Percentiles rank a stretch among this genome's conserved stretches.
These are phyloP conservation scores for Mus minutoides DNA, from an alignment of 2,797 vertebrate species.

Conservation along the genomic window DNA sequence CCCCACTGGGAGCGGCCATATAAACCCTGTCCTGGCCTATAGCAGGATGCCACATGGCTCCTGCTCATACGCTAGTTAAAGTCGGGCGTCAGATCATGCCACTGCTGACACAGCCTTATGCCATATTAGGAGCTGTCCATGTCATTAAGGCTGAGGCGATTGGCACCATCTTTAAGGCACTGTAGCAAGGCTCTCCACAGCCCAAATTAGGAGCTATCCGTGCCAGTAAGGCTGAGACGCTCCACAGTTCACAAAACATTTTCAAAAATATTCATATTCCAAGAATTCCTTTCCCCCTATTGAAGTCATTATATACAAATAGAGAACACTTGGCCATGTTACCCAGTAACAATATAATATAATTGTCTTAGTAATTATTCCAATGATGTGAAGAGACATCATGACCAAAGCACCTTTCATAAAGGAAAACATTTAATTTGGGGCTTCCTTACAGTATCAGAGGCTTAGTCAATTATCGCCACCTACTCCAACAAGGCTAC, in stretches of 20 bases:
- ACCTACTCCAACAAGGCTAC: neutral
- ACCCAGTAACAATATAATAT: neutral
- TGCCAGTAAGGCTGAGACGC: too few relatives aligned
- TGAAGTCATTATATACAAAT: neutral
- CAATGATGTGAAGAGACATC: neutral
- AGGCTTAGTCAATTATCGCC: neutral
- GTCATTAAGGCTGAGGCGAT: too few relatives aligned
- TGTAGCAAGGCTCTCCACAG: too few relatives aligned
- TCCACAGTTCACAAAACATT: neutral
- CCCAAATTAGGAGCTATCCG: too few relatives aligned
- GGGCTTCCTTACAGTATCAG: neutral
- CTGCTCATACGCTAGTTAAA: too few relatives aligned
- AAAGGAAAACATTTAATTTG: neutral
- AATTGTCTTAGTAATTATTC: neutral
- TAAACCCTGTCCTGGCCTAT: too few relatives aligned
- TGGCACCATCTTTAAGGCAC: too few relatives aligned
- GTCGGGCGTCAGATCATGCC: too few relatives aligned
- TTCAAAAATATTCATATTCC: neutral
- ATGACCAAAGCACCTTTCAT: neutral
- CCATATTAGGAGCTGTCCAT: too few relatives aligned
- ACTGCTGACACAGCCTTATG: too few relatives aligned
- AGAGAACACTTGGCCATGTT: neutral
- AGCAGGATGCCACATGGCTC: too few relatives aligned
- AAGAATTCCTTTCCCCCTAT: neutral
- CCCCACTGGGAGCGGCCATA: too few relatives aligned